These are phyloP conservation scores for Diabrotica balteata DNA, from an alignment of 2,888 invertebrate species.

Conservation along the genomic window DNA sequence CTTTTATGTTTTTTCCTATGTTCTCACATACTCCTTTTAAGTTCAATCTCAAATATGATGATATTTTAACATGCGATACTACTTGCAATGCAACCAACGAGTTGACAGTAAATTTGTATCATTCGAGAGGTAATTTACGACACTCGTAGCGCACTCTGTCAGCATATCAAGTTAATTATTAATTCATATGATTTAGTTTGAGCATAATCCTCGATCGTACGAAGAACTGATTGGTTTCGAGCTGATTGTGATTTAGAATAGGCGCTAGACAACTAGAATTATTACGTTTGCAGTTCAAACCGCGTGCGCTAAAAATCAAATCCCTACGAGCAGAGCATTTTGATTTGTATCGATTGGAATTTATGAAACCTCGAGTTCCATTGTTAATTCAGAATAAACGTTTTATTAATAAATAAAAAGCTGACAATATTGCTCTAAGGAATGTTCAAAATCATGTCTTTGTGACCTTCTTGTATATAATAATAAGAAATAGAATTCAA, in stretches of 20 bases:
- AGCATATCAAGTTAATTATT: conserved; percentile 39
- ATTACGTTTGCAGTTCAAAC: conserved; percentile 33
- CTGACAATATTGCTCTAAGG: no score
- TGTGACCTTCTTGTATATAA: no score
- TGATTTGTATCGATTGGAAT: conserved; percentile 5
- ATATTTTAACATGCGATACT: background rate
- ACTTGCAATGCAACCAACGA: conserved; percentile 10
- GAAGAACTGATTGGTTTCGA: conserved; percentile 37
- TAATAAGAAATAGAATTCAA: no score
- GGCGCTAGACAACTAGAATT: conserved; percentile 34
- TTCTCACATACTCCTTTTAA: no score
- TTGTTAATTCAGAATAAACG: background rate
- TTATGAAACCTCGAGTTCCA: background rate
- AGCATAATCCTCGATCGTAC: conserved; percentile 32
- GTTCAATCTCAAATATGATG: no score
- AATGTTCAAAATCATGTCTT: no score
- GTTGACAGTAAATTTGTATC: conserved; percentile 26
- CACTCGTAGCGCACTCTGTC: conserved; percentile 36
- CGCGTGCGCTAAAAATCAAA: conserved; percentile 20
- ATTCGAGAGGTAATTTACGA: conserved; percentile 36
- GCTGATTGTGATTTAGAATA: conserved; percentile 44
- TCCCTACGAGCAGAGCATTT: conserved; percentile 10
- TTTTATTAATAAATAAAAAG: no score
- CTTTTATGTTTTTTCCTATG: no score
- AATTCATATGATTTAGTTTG: conserved; percentile 39